Percentiles rank a stretch among this genome's conserved stretches.
These are phyloP conservation scores for Sminthopsis crassicaudata DNA, from an alignment of 2,113 vertebrate species.

Conservation along the genomic window DNA sequence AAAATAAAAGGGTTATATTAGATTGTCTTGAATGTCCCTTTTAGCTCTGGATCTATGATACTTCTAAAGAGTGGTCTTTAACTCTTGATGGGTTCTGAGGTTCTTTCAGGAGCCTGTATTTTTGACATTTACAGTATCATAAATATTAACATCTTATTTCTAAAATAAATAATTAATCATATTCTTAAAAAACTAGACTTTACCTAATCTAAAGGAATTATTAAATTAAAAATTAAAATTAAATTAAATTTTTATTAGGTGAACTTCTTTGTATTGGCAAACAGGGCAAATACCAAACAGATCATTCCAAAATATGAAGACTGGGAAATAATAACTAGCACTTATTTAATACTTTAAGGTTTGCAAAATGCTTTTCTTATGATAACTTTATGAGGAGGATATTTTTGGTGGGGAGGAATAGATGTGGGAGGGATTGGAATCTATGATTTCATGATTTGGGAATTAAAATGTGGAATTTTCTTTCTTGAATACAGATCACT, in stretches of 20 bases:
- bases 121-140: neutral
- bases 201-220: neutral
- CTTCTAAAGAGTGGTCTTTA: neutral
- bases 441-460: no score
- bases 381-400: no score
- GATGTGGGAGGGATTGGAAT: no score
- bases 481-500: neutral
- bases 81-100: neutral
- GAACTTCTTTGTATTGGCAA: neutral
- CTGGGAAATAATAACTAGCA: no score
- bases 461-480: no score
- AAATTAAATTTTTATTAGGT: neutral
- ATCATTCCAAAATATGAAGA: no score
- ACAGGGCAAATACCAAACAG: no score
- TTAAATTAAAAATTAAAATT: no score
- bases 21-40: neutral
- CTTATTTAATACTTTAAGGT: no score
- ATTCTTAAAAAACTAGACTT: neutral
- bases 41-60: neutral
- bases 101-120: neutral
- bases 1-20: neutral
- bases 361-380: no score
- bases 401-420: no score
- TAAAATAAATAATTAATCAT: neutral
- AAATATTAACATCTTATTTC: neutral